These are phyloP conservation scores for Noturus placidus DNA, from an alignment of 2,113 vertebrate genomes.

Conservation along the genomic window DNA sequence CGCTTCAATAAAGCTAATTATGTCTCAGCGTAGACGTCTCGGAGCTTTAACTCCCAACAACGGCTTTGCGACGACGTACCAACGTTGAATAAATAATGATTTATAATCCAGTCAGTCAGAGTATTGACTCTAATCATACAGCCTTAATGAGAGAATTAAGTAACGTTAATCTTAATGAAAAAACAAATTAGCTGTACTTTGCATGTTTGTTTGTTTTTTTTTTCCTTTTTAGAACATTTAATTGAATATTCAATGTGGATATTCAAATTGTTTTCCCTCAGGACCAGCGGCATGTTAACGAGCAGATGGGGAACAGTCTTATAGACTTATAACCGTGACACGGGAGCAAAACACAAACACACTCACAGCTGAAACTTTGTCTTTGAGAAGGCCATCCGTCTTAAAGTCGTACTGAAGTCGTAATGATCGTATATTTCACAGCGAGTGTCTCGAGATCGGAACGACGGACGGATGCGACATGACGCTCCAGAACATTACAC, in stretches of 20 bases:
- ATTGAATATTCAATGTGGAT: neutral
- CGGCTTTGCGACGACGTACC: too few species aligned
- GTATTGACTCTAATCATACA: constrained; percentile 57
- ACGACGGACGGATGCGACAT: accelerated
- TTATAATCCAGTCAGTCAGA: constrained; percentile 48
- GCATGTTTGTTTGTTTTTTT: constrained; percentile 32
- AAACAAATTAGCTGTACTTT: constrained; percentile 63
- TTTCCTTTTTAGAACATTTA: constrained; percentile 25
- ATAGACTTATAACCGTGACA: neutral
- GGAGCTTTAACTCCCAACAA: neutral
- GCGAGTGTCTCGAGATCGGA: neutral
- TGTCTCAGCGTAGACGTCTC: neutral
- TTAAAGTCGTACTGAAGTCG: neutral
- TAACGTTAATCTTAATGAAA: constrained; percentile 64
- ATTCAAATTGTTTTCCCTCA: neutral
- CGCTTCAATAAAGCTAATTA: neutral
- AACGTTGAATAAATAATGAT: neutral
- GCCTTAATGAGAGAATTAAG: constrained; percentile 60
- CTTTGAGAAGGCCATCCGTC: neutral
- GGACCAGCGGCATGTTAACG: neutral
- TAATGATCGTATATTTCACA: neutral
- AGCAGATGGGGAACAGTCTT: neutral
- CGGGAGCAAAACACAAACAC: neutral
- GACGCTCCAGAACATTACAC: neutral
- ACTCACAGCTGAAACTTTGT: neutral